Percentiles rank a stretch among this genome's conserved stretches.
phyloP scores from a whole-genome alignment of 2,113 vertebrate species.

The Pollimyrus isidori region DNA sequence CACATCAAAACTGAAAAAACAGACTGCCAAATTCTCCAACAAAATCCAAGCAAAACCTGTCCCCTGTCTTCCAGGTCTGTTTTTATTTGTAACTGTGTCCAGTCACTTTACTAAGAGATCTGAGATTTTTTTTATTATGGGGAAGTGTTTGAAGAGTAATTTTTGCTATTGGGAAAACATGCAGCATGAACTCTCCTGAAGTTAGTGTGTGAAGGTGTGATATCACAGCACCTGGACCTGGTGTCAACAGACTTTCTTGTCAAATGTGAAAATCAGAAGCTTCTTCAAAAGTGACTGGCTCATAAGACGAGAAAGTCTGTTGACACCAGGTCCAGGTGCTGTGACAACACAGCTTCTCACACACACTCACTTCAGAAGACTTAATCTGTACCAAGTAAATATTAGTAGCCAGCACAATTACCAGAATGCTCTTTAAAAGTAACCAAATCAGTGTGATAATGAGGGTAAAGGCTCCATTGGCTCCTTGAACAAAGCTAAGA shows the following conservation, averaged over 20 bases:
- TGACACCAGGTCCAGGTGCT: neutral
- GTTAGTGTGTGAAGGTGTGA: too few species aligned
- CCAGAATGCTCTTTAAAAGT: neutral
- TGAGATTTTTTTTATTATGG: too few species aligned
- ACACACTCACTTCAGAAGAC: neutral
- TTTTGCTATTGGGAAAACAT: neutral
- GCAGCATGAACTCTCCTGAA: too few species aligned
- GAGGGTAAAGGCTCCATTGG: neutral
- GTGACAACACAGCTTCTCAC: neutral
- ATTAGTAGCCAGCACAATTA: neutral
- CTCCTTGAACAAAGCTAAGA: neutral
- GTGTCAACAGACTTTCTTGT: too few species aligned
- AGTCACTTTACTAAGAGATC: neutral
- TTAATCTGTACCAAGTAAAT: neutral
- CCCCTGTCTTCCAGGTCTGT: neutral
- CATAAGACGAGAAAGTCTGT: neutral
- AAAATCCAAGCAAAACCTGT: neutral
- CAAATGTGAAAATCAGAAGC: neutral
- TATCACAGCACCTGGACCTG: too few species aligned
- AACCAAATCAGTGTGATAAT: neutral
- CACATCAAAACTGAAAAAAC: neutral
- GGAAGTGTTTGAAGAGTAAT: neutral
- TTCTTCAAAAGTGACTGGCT: neutral
- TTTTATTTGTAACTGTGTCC: neutral
- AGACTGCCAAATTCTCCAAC: neutral